Evolutionary conservation across 1,140 invertebrate genomes (phyloP).

Genomic region (Teleopsis dalmanni): DNA sequence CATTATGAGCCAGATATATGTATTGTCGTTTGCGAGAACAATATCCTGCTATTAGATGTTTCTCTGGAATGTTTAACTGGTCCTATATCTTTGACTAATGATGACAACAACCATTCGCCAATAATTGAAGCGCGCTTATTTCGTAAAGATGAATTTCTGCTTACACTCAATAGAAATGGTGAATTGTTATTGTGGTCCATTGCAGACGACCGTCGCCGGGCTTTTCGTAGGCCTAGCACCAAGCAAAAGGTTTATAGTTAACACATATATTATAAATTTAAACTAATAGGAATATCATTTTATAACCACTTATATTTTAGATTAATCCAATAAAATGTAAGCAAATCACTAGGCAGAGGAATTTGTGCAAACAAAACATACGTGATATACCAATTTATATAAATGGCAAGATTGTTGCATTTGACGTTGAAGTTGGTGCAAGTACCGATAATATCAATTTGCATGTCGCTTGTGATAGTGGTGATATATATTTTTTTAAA

Average conservation of each 20-base stretch:
- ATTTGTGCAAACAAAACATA: too few relatives aligned
- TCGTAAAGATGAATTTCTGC: conserved; percentile 19
- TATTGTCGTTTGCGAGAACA: conserved; percentile 19
- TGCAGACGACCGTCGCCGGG: conserved; percentile 7
- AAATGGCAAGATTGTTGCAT: too few relatives aligned
- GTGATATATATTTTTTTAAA: conserved; percentile 3
- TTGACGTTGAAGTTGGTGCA: too few relatives aligned
- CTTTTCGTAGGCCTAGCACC: too few relatives aligned
- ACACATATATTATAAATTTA: too few relatives aligned
- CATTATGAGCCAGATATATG: conserved; percentile 27
- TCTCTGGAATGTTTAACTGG: conserved; percentile 21
- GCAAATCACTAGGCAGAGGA: too few relatives aligned
- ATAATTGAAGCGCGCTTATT: conserved; percentile 15
- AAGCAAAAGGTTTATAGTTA: too few relatives aligned
- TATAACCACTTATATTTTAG: too few relatives aligned
- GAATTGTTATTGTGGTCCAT: conserved; percentile 27
- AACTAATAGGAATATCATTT: too few relatives aligned
- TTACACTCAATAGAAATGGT: conserved; percentile 28
- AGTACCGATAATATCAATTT: too few relatives aligned
- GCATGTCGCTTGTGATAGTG: conserved; percentile 1
- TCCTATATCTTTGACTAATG: conserved; percentile 14
- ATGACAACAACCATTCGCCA: conserved; percentile 13
- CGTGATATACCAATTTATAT: too few relatives aligned
- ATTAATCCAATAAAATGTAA: too few relatives aligned
- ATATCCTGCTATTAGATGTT: conserved; percentile 25